A percentile compares a stretch with the other conserved stretches of the same genome.
Conservation (phyloP, 2,888 invertebrate species). For the Agriopis aurantiaria region DNA sequence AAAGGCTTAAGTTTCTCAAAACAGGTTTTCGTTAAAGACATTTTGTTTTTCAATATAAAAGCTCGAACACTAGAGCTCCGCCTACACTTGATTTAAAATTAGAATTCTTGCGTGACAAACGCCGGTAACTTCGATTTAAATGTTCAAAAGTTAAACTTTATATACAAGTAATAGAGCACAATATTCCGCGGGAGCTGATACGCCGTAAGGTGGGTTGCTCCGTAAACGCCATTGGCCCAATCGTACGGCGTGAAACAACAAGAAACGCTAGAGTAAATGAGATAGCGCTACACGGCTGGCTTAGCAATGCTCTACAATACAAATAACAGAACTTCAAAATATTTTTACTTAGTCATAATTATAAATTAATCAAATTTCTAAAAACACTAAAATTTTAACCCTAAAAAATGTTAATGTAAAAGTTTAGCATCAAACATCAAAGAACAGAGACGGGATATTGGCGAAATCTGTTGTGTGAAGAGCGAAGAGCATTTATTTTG, state of each 20-base stretch:
- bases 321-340: constrained; percentile 10
- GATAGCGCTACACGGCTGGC: constrained; percentile 66
- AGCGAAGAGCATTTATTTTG: constrained; percentile 70
- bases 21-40: constrained; percentile 84
- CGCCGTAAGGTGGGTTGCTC: constrained; percentile 84
- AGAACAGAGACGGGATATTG: constrained; percentile 64
- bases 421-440: constrained; percentile 46
- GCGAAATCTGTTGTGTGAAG: constrained; percentile 55
- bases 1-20: constrained; percentile 85
- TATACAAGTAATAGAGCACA: constrained; percentile 80
- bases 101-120: constrained; percentile 86
- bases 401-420: constrained; percentile 35
- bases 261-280: constrained; percentile 79
- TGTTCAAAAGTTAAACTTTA: constrained; percentile 85
- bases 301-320: constrained; percentile 39
- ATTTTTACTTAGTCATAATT: constrained; percentile 20
- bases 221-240: constrained; percentile 85
- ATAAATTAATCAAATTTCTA: constrained; percentile 9
- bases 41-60: constrained; percentile 85
- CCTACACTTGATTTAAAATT: constrained; percentile 87
- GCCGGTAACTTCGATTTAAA: constrained; percentile 83
- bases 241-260: constrained; percentile 82
- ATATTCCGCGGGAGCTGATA: constrained; percentile 79
- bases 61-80: constrained; percentile 82
- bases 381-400: constrained; percentile 24